A percentile compares a stretch with the other conserved stretches of the same genome.
phyloP scores from a whole-genome alignment of 2,797 vertebrate species.

The Leptatherina wallacei region DNA sequence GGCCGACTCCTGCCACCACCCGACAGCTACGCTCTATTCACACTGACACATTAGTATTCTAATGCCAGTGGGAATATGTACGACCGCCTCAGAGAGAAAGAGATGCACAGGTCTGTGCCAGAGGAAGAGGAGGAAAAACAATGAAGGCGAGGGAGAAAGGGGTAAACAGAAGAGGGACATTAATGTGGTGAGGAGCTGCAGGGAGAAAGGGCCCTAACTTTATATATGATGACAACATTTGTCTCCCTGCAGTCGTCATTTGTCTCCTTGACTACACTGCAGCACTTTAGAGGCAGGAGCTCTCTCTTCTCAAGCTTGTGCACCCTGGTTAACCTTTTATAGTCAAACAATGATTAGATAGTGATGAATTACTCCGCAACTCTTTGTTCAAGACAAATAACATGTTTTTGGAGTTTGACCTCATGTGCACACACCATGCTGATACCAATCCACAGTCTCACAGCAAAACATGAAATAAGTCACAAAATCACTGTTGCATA shows the following conservation, averaged over 20 bases:
- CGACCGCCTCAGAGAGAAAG: constrained; percentile 42
- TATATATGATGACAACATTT: constrained; percentile 48
- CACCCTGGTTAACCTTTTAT: constrained; percentile 23
- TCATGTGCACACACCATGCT: background rate
- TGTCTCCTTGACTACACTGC: constrained; percentile 52
- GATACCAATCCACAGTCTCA: background rate
- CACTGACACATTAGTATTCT: constrained; percentile 68
- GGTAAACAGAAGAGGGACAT: constrained; percentile 43
- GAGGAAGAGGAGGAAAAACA: constrained; percentile 49
- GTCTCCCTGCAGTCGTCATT: constrained; percentile 51
- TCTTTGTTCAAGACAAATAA: constrained; percentile 9
- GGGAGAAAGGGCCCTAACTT: constrained; percentile 13
- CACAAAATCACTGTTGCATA: background rate
- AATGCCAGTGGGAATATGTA: constrained; percentile 69
- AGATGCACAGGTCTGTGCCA: constrained; percentile 42
- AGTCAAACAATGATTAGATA: constrained; percentile 23
- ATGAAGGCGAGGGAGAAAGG: constrained; percentile 22
- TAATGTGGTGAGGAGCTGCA: constrained; percentile 40
- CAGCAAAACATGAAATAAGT: background rate
- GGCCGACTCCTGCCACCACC: constrained; percentile 47
- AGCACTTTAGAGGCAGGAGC: constrained; percentile 18
- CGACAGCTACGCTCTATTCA: constrained; percentile 61
- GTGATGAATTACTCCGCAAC: constrained; percentile 13
- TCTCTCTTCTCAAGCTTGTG: constrained; percentile 28
- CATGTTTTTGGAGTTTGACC: constrained; percentile 2